phyloP scores from a whole-genome alignment of 2,888 invertebrate species.

The Stenchaetothrips biformis region DNA sequence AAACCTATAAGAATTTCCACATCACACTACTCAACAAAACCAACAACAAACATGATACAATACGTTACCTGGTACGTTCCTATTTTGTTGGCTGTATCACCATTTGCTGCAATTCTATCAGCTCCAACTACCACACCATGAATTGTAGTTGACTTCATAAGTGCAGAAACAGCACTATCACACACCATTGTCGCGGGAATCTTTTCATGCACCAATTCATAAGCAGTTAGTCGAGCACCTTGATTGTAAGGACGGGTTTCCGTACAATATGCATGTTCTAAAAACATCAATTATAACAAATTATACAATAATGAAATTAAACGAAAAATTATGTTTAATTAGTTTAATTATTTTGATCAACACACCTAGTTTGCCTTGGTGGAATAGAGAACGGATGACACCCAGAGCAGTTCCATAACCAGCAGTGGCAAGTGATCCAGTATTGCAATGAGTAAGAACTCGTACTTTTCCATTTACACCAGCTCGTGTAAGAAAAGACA shows the following conservation, averaged over 20 bases:
- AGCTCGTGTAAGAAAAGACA: constrained; percentile 60
- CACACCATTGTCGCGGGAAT: constrained; percentile 90
- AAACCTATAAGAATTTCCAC: not conserved
- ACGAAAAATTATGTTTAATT: not conserved
- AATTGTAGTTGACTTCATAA: constrained; percentile 78
- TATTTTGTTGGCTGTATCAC: constrained; percentile 98
- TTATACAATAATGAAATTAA: not conserved
- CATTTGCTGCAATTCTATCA: constrained; percentile 91
- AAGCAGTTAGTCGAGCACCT: constrained; percentile 91
- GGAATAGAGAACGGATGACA: constrained; percentile 80
- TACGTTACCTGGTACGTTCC: constrained; percentile 76
- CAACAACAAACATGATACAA: not conserved
- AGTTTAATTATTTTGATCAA: constrained; percentile 24
- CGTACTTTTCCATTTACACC: constrained; percentile 57
- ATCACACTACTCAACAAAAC: not conserved
- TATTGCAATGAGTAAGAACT: constrained; percentile 95
- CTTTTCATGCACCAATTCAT: constrained; percentile 86
- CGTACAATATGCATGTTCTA: constrained; percentile 88
- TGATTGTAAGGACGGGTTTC: constrained; percentile 99
- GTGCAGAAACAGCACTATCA: constrained; percentile 90
- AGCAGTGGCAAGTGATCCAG: constrained; percentile 94
- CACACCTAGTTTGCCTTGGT: constrained; percentile 64
- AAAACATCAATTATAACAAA: not conserved
- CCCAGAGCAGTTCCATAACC: constrained; percentile 98
- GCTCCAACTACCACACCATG: constrained; percentile 96